Conservation (phyloP, 2,888 invertebrate genomes). For the Drosophila helvetica region DNA sequence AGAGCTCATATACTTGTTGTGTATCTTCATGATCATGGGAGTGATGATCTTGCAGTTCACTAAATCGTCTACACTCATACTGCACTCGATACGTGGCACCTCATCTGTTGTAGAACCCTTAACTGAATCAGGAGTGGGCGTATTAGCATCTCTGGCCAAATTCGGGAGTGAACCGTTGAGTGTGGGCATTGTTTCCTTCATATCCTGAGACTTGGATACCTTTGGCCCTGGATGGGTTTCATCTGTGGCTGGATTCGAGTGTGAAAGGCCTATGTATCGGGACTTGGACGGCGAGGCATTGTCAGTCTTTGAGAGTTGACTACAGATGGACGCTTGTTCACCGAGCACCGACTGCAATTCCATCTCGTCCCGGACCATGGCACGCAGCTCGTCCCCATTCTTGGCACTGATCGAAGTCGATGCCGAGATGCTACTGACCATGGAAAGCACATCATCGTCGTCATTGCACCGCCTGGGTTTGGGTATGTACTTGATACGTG, state of each 20-base stretch:
- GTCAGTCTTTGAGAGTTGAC: constrained; percentile 9
- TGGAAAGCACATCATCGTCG: neutral
- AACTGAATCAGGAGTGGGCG: neutral
- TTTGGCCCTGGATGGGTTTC: too few relatives aligned
- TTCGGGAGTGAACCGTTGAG: neutral
- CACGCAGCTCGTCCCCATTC: constrained; percentile 61
- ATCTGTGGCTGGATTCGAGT: neutral
- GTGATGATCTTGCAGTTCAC: constrained; percentile 73
- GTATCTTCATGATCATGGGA: constrained; percentile 77
- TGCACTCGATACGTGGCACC: constrained; percentile 2
- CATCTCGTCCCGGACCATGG: constrained; percentile 64
- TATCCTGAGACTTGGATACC: too few relatives aligned
- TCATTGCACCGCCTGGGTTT: neutral
- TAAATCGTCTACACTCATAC: constrained; percentile 60
- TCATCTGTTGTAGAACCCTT: neutral
- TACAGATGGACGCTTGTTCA: neutral
- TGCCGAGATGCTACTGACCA: constrained; percentile 46
- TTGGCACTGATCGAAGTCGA: constrained; percentile 52
- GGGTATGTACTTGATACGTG: constrained; percentile 12
- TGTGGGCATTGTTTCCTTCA: neutral
- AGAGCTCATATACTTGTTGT: constrained; percentile 73
- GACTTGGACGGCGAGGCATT: too few relatives aligned
- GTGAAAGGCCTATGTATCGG: neutral
- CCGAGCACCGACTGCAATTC: constrained; percentile 56
- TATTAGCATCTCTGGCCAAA: neutral